Evolutionary conservation across 2,888 invertebrate species (phyloP), one percentile per base, ranked within the genome.

Genomic region (Epiblema foenella): DNA sequence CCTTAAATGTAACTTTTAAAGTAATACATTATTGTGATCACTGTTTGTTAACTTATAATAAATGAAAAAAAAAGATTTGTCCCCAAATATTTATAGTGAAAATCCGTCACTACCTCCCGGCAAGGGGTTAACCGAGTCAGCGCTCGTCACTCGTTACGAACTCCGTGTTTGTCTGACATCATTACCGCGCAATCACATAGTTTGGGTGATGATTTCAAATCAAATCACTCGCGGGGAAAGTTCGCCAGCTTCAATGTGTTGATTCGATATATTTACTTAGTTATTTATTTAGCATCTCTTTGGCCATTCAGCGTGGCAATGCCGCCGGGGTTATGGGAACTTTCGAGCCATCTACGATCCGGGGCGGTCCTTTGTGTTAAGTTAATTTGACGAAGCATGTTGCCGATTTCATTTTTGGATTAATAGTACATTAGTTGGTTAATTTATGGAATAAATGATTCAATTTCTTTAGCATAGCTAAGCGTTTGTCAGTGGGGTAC

Each of bases 161-260:
- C 64, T 64, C 52, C n/a, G n/a, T 52, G 52, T 54, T 64, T 63
- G 63, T 52, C 52, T 63, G 39, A 63, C 64, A 24, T 64, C 64
- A 64, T 64, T 64, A 64, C 51, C 52, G 12, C 63, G 52, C 64
- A 54, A 64, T 64, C 64, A 54, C 52, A 54, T 64, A 64, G 64
- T 64, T 64, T 54, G 39, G 20, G 39, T 20, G 39, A 64, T 64
- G 52, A 64, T 64, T 64, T 20, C 63, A 18, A 54, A 64, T 64
- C 52, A 52, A 64, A 54, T 64, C 64, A 46, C 24, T 29, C 24
- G 11, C 18, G 64, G 15, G 29, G 49, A 11, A 12, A 17, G 4
- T 52, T 20, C 11, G 29, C 56, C 29, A n/a, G 15, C 15, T 29
- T 15, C 15, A 33, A 51, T 18, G 12, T 62, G 51, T 29, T 60